Conservation (phyloP, 2,888 invertebrate genomes). For the Orthonychiurus folsomi region DNA sequence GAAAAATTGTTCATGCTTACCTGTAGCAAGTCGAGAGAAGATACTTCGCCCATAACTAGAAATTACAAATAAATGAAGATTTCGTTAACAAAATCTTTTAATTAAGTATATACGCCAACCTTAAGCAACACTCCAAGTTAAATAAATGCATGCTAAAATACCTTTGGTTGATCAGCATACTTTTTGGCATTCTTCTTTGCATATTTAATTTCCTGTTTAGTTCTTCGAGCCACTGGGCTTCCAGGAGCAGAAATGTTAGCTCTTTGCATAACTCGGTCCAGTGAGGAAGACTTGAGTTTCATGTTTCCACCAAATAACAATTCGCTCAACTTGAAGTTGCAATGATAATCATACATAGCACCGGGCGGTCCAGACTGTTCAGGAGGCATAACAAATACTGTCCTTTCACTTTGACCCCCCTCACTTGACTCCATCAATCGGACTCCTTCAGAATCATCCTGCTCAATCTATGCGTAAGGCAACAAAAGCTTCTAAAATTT, state of each 20-base stretch:
- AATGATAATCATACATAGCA: slow-evolving; percentile 42
- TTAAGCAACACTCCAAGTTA: no score
- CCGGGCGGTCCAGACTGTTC: slow-evolving; percentile 54
- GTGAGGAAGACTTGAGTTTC: slow-evolving; percentile 29
- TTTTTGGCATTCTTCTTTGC: slow-evolving; percentile 72
- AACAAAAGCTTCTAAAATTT: slow-evolving; percentile 13
- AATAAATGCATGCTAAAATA: no score
- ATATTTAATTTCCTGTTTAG: slow-evolving; percentile 88
- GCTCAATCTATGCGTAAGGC: slow-evolving; percentile 43
- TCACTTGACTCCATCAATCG: slow-evolving; percentile 72
- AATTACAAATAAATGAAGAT: no score
- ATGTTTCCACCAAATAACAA: slow-evolving; percentile 28
- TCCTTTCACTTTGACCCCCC: slow-evolving; percentile 67
- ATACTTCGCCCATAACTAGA: slow-evolving; percentile 94
- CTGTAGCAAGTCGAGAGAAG: slow-evolving; percentile 76
- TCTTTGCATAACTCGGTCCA: slow-evolving; percentile 29
- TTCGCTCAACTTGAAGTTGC: slow-evolving; percentile 34
- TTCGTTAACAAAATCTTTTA: no score
- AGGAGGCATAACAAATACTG: slow-evolving; percentile 90
- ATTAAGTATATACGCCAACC: no score
- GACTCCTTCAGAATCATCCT: slow-evolving; percentile 50
- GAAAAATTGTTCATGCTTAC: slow-evolving; percentile 36
- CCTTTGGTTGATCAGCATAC: slow-evolving; percentile 60
- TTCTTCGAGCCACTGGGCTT: slow-evolving; percentile 84
- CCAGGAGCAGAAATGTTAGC: slow-evolving; percentile 51